Base-by-base conservation (phyloP, 2,113 vertebrate genomes). In the Hyla sarda region DNA sequence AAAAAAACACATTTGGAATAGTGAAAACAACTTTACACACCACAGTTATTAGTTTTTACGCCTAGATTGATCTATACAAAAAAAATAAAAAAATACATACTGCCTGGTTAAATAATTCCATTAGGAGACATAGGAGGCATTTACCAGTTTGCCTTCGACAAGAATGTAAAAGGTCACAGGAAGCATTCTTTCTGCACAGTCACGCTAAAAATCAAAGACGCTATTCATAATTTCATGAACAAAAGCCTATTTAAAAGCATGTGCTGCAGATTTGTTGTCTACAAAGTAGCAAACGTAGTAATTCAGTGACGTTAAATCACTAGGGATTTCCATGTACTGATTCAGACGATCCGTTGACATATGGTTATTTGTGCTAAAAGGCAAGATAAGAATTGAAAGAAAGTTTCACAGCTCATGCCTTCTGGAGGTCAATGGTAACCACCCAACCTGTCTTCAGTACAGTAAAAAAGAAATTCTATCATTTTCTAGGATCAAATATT, bases 401-500 rank as follows among this genome's bases (percentile, higher is more conserved):
- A 9, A 14, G 10, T 48, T 19, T 3, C 19, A 71, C 17, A 23
- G 34, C 65, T 21, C 7, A 2, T 47, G 37, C 11, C 21, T 47
- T n/a, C n/a, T 72, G 21, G 9, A 30, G 17, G 2, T 78, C 32
- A 23, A 25, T 45, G 58, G 2, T 41, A n/a, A 60, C 32, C 13
- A 25, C 12, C 32, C 23, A 23, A 45, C 17, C 1, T 21, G 34
- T 47, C 45, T 71, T 85, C 9, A 62, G n/a, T 62, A 12, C 58
- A 28, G 25, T 62, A 28, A 30, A 30, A 69, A 23, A 32, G 5
- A 48, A 9, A 9, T 48, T 92, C 77, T 94, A 11, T 3, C 1
- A 41, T 82, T 75, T 92, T 88, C 72, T 94, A 99, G 98, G 98
- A 99, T 50, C 96, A 96, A 91, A 89, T 96, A 81, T 99, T 99